Evolutionary conservation across 2,888 invertebrate genomes (phyloP).

Genomic region (Molanna angustata): DNA sequence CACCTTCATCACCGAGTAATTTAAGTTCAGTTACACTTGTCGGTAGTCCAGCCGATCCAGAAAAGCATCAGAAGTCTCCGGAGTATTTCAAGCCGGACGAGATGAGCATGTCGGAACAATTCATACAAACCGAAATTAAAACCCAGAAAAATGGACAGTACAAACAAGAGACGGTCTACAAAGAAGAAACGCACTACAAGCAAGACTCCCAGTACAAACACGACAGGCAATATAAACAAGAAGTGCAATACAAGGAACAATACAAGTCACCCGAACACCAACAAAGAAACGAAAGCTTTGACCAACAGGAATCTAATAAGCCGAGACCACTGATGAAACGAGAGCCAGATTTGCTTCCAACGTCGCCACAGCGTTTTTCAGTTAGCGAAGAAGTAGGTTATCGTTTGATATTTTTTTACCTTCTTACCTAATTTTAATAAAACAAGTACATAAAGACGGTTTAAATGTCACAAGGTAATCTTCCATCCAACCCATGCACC

Average conservation of each 20-base stretch:
- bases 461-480: too few relatives aligned
- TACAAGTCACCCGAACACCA: too few relatives aligned
- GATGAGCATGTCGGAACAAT: constrained; percentile 8
- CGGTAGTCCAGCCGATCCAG: constrained; percentile 49
- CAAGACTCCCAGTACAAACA: constrained; percentile 17
- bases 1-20: constrained; percentile 71
- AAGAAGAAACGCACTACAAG: constrained; percentile 22
- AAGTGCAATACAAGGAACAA: constrained; percentile 27
- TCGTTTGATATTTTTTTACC: not conserved
- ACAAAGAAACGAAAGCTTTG: constrained; percentile 19
- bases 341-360: constrained; percentile 29
- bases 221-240: too few relatives aligned
- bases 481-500: too few relatives aligned
- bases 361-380: constrained; percentile 28
- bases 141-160: constrained; percentile 16
- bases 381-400: constrained; percentile 14
- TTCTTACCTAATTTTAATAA: too few relatives aligned
- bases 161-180: constrained; percentile 28
- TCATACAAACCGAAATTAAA: constrained; percentile 15
- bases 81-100: constrained; percentile 6
- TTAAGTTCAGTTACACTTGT: constrained; percentile 71
- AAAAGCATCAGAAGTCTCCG: constrained; percentile 37
- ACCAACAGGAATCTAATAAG: constrained; percentile 16
- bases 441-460: too few relatives aligned
- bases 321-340: constrained; percentile 26